A percentile compares a stretch with the other conserved stretches of the same genome.
These are phyloP conservation scores for Takifugu bimaculatus DNA, from an alignment of 2,113 vertebrate genomes.

Conservation along the genomic window DNA sequence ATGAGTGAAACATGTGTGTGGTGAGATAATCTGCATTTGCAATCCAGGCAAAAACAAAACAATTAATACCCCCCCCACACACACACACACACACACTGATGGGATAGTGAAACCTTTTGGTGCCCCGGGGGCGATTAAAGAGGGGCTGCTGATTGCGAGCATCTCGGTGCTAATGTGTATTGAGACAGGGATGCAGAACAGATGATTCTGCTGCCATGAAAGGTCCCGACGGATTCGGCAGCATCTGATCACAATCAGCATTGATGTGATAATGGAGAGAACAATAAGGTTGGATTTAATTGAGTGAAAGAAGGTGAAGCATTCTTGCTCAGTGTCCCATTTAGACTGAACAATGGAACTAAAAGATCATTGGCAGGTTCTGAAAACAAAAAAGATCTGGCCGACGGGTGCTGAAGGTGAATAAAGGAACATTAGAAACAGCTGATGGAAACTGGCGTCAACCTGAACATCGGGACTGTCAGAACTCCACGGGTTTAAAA, in stretches of 20 bases:
- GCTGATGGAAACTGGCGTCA: too few species aligned
- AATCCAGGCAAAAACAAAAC: too few species aligned
- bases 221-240: background rate
- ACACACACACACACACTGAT: background rate
- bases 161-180: slow-evolving; percentile 43
- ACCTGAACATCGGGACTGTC: too few species aligned
- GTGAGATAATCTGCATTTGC: too few species aligned
- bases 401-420: too few species aligned
- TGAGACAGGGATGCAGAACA: slow-evolving; percentile 42
- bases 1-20: too few species aligned
- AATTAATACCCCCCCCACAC: slow-evolving; percentile 5
- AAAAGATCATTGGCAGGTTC: too few species aligned
- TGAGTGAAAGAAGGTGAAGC: background rate
- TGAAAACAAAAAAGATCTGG: too few species aligned
- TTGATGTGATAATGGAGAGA: background rate
- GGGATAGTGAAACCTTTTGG: slow-evolving; percentile 18
- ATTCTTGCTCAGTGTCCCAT: too few species aligned
- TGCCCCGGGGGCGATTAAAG: slow-evolving; percentile 15
- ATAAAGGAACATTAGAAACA: too few species aligned
- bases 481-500: too few species aligned
- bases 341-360: too few species aligned
- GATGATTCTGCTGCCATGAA: slow-evolving; percentile 26
- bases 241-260: slow-evolving; percentile 5
- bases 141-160: background rate
- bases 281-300: slow-evolving; percentile 2